Conservation (phyloP, 2,113 vertebrate species). For the Neolamprologus fasciatus region DNA sequence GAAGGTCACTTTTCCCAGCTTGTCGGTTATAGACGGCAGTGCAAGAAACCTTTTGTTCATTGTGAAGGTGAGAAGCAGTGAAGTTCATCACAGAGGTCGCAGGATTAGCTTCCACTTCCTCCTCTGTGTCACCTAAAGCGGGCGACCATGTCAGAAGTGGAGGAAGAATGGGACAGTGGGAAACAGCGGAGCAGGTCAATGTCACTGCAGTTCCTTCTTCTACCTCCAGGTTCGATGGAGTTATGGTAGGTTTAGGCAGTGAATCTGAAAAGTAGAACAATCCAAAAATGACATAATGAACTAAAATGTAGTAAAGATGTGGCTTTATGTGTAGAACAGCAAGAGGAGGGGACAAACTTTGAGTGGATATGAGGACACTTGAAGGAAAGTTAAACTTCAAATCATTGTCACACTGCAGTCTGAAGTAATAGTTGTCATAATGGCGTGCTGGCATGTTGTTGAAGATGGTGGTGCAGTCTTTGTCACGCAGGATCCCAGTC, state of each 20-base stretch:
- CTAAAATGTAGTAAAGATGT: neutral
- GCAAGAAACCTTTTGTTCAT: conserved; percentile 39
- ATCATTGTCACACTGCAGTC: conserved; percentile 32
- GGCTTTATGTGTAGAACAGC: neutral
- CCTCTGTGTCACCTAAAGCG: conserved; percentile 2
- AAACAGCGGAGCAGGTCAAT: conserved; percentile 37
- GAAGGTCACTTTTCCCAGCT: neutral
- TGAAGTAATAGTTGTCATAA: conserved; percentile 38
- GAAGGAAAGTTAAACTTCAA: conserved; percentile 32
- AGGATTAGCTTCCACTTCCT: neutral
- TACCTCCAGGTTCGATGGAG: conserved; percentile 17
- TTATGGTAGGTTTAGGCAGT: conserved; percentile 17
- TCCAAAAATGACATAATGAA: neutral
- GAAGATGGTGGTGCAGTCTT: conserved; percentile 59
- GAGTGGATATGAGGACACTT: neutral
- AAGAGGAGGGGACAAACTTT: neutral
- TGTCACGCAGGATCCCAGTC: conserved; percentile 13
- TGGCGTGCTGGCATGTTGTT: neutral
- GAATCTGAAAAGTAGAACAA: conserved; percentile 17
- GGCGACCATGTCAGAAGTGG: conserved; percentile 55
- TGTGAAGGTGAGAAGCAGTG: conserved; percentile 41
- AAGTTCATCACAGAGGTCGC: conserved; percentile 46
- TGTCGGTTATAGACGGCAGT: conserved; percentile 22
- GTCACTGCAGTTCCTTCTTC: conserved; percentile 40
- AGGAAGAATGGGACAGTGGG: conserved; percentile 37